These are phyloP conservation scores for Nycticorax nycticorax DNA, from an alignment of 2,113 vertebrate genomes.

Conservation along the genomic window DNA sequence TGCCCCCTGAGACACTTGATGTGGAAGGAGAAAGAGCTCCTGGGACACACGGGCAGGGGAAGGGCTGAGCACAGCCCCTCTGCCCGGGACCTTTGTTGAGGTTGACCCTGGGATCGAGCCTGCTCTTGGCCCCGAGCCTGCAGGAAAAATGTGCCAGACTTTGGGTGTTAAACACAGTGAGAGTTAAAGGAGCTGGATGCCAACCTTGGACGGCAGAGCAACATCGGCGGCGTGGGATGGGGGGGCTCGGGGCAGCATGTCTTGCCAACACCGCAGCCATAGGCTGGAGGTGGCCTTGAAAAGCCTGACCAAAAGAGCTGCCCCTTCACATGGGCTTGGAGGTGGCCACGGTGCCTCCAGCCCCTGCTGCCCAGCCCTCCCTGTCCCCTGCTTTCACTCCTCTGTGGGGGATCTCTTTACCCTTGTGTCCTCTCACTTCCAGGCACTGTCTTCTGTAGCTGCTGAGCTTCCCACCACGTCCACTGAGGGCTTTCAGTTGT, in stretches of 20 bases:
- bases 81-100: background rate
- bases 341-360: background rate
- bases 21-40: background rate
- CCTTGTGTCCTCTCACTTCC: background rate
- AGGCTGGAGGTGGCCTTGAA: background rate
- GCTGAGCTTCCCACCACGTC: background rate
- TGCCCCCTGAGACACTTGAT: background rate
- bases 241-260: accelerated
- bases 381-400: background rate
- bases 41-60: background rate
- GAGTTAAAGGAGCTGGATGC: background rate
- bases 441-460: background rate
- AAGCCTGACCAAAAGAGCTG: background rate
- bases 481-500: background rate
- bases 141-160: background rate
- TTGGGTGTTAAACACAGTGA: background rate
- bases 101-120: accelerated
- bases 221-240: accelerated
- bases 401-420: background rate
- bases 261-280: accelerated
- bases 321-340: background rate
- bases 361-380: background rate
- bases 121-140: background rate
- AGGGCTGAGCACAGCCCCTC: background rate
- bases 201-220: background rate